phyloP scores from a whole-genome alignment of 2,797 vertebrate genomes.

The Garrulus glandarius region DNA sequence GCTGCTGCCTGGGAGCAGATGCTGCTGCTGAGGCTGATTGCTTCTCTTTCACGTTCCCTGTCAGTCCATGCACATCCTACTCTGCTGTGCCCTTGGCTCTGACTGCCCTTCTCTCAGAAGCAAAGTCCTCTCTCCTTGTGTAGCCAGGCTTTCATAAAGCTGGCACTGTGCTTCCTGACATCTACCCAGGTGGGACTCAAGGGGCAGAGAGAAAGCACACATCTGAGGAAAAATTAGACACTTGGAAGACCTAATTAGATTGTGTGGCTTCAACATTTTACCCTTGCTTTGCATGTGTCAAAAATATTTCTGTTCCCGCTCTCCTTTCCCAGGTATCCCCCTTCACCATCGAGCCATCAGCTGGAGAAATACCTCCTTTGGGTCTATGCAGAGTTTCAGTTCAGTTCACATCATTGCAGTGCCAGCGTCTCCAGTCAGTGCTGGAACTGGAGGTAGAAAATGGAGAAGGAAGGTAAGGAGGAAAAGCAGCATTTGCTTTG shows the following conservation, averaged over 20 bases:
- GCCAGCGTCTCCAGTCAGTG: constrained; percentile 80
- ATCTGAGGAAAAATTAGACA: not conserved
- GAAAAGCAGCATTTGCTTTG: not conserved
- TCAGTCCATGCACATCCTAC: not conserved
- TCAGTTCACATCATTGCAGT: constrained; percentile 75
- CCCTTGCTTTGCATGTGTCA: not conserved
- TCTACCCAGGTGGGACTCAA: not conserved
- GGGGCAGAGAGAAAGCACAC: not conserved
- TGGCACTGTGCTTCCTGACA: not conserved
- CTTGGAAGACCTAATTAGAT: not conserved
- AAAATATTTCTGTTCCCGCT: not conserved
- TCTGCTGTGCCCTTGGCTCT: not conserved
- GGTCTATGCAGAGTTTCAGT: constrained; percentile 76
- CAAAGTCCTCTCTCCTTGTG: not conserved
- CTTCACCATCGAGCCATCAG: constrained; percentile 78
- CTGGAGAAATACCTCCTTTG: constrained; percentile 80
- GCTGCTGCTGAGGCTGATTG: not conserved
- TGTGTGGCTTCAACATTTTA: not conserved
- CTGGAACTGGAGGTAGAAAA: constrained; percentile 85
- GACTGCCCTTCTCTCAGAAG: not conserved
- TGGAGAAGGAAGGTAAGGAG: constrained; percentile 84
- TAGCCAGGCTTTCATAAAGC: not conserved
- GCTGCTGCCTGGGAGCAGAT: not conserved
- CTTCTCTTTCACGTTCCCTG: not conserved
- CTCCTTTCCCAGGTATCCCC: constrained; percentile 58